Evolutionary conservation across 1,140 invertebrate genomes (phyloP).

Genomic region (Leptinotarsa undecemlineata): DNA sequence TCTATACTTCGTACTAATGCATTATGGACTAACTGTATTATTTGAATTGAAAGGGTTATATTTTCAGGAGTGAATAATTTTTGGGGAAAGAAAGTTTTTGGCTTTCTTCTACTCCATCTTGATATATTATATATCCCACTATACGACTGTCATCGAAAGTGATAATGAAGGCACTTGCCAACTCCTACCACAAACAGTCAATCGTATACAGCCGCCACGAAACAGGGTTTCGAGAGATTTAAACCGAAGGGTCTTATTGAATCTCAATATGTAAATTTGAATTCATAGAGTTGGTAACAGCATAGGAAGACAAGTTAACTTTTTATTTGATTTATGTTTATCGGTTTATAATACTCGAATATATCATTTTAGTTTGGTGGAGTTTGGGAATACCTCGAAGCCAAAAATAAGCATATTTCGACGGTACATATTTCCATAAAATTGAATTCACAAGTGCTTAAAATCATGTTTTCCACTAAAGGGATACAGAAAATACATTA

Average conservation of each 20-base stretch:
- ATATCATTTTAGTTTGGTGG: constrained; percentile 6
- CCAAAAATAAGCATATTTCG: background rate
- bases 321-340: constrained; percentile 26
- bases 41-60: no score
- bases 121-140: no score
- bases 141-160: no score
- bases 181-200: background rate
- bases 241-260: constrained; percentile 16
- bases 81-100: no score
- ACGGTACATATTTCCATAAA: background rate
- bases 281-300: constrained; percentile 23
- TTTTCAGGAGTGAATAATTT: no score
- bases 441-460: background rate
- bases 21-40: no score
- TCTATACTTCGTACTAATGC: no score
- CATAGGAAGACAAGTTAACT: constrained; percentile 16
- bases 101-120: no score
- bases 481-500: no score
- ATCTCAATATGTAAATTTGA: constrained; percentile 19
- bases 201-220: background rate
- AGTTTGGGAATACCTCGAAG: background rate
- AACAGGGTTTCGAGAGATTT: constrained; percentile 1
- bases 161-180: no score
- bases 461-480: background rate
- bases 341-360: constrained; percentile 24